These are phyloP conservation scores for Nycticebus coucang DNA, from an alignment of 2,113 vertebrate genomes.

Conservation along the genomic window DNA sequence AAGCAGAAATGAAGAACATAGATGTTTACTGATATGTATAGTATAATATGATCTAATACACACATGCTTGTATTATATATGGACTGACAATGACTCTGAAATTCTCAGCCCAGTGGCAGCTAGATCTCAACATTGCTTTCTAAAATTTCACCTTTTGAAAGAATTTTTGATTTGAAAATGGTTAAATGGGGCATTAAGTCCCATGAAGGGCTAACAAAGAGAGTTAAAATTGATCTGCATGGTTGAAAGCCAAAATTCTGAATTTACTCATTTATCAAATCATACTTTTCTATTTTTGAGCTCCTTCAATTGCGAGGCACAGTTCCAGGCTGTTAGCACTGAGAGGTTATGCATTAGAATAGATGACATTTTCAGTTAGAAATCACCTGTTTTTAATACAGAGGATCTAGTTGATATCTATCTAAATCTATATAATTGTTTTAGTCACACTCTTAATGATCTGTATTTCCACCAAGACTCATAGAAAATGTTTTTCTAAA, in stretches of 20 bases:
- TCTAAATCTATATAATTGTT: not conserved
- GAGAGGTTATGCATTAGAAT: not conserved
- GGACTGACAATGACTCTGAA: not conserved
- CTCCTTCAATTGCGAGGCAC: not conserved
- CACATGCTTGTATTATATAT: no score
- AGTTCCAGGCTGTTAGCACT: not conserved
- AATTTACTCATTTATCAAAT: conserved; percentile 1
- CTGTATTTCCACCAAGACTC: not conserved
- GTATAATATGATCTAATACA: not conserved
- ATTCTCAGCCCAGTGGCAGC: not conserved
- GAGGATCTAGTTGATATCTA: not conserved
- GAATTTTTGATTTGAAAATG: not conserved
- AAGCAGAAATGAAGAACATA: not conserved
- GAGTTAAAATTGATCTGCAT: not conserved
- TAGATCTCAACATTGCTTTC: not conserved
- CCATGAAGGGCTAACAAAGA: not conserved
- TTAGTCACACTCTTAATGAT: not conserved
- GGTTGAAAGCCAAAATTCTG: not conserved
- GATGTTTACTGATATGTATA: no score
- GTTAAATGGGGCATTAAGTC: not conserved
- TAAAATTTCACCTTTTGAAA: conserved; percentile 19
- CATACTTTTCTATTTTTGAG: not conserved
- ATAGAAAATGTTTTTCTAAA: not conserved
- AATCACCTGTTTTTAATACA: not conserved
- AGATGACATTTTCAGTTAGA: not conserved